phyloP scores from a whole-genome alignment of 1,140 invertebrate genomes.

The Orchestia grillus region DNA sequence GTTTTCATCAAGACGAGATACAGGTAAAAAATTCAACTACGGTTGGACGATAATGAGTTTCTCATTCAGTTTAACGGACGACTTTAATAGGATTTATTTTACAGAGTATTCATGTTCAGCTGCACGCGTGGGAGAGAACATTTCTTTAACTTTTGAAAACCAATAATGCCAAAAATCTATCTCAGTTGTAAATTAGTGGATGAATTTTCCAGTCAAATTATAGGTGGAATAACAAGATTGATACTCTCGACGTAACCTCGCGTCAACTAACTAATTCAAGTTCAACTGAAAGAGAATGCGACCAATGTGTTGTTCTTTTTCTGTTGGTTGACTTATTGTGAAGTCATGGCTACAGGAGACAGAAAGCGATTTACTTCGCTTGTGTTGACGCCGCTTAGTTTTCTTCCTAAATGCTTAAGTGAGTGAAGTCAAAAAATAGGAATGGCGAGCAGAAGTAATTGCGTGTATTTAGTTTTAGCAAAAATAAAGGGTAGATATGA shows the following conservation, averaged over 20 bases:
- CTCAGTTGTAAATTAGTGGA: neutral
- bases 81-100: neutral
- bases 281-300: neutral
- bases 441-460: neutral
- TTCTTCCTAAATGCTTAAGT: neutral
- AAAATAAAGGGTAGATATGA: neutral
- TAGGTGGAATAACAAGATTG: neutral
- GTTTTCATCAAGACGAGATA: neutral
- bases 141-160: neutral
- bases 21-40: neutral
- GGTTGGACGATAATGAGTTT: neutral
- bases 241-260: neutral
- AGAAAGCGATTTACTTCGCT: too few relatives aligned
- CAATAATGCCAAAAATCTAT: too few relatives aligned
- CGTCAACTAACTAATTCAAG: neutral
- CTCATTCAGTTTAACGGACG: too few relatives aligned
- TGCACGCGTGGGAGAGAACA: neutral
- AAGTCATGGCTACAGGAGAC: too few relatives aligned
- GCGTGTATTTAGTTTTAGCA: neutral
- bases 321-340: neutral
- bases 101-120: neutral
- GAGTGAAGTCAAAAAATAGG: neutral
- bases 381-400: too few relatives aligned
- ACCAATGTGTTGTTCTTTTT: neutral
- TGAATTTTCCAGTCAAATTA: neutral